These are phyloP conservation scores for Palloptera scutellata DNA, from an alignment of 2,888 invertebrate species.

Conservation along the genomic window DNA sequence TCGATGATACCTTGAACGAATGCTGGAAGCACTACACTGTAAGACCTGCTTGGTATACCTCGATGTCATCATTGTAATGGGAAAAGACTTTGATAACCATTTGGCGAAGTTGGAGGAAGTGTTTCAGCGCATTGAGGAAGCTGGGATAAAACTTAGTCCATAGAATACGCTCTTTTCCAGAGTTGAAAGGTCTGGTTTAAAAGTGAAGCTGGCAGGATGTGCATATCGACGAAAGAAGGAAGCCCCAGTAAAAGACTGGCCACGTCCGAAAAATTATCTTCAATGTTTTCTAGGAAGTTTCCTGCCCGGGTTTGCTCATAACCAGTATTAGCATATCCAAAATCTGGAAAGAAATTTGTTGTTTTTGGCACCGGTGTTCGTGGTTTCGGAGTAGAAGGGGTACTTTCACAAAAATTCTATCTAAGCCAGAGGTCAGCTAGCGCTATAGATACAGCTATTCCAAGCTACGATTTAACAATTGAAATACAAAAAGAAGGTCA, in stretches of 20 bases:
- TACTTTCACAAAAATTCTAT: constrained; percentile 20
- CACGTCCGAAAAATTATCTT: constrained; percentile 15
- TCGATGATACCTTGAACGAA: too few relatives aligned
- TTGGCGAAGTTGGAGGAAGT: constrained; percentile 24
- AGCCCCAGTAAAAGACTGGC: constrained; percentile 22
- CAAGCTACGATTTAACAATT: constrained; percentile 19
- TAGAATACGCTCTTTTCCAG: too few relatives aligned
- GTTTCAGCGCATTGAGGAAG: constrained; percentile 11
- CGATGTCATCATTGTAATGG: constrained; percentile 39
- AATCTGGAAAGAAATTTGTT: constrained; percentile 7
- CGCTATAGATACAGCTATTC: constrained; percentile 18
- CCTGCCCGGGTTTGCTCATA: constrained; percentile 14
- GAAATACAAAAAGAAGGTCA: constrained; percentile 11
- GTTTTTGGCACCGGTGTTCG: constrained; percentile 3
- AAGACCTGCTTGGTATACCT: constrained; percentile 39
- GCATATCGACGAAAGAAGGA: too few relatives aligned
- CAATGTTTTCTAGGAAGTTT: too few relatives aligned
- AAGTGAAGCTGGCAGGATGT: too few relatives aligned
- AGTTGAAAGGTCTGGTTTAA: too few relatives aligned
- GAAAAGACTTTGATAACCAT: constrained; percentile 35
- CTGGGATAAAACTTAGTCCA: constrained; percentile 25
- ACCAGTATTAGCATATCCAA: constrained; percentile 16
- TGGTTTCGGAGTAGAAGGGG: constrained; percentile 2
- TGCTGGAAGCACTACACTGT: constrained; percentile 29
- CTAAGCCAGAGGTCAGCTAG: constrained; percentile 25